phyloP scores from a whole-genome alignment of 2,797 vertebrate genomes.

The Pampus argenteus region DNA sequence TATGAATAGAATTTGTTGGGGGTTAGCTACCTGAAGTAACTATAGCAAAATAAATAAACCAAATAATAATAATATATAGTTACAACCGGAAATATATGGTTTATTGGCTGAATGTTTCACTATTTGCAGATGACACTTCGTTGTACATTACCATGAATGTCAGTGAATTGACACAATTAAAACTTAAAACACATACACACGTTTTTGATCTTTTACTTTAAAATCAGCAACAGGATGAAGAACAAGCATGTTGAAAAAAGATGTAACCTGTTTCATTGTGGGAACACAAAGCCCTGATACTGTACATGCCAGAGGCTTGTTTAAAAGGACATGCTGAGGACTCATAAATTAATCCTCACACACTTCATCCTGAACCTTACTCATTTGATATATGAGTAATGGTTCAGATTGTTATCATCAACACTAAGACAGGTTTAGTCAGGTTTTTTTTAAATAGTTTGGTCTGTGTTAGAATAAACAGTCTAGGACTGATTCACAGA shows the following conservation, averaged over 20 bases:
- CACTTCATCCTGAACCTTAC: conserved; percentile 43
- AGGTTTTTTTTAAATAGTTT: not conserved
- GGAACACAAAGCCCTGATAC: conserved; percentile 28
- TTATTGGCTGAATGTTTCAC: not conserved
- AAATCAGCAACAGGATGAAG: not conserved
- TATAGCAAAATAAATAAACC: not conserved
- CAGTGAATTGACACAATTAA: not conserved
- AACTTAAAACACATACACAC: not conserved
- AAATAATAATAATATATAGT: not conserved
- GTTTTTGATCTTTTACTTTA: not conserved
- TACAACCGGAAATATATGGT: not conserved
- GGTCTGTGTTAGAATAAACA: conserved; percentile 2
- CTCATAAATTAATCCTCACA: conserved; percentile 73
- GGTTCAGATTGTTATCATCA: not conserved
- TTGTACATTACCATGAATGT: not conserved
- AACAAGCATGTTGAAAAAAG: conserved; percentile 35
- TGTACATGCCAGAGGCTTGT: conserved; percentile 17
- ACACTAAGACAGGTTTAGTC: not conserved
- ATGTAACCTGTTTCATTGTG: conserved; percentile 27
- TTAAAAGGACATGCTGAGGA: conserved; percentile 62
- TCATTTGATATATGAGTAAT: not conserved
- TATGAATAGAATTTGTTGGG: not conserved
- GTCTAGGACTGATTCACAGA: conserved; percentile 7
- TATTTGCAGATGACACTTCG: conserved; percentile 2
- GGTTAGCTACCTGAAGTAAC: not conserved